phyloP scores from a whole-genome alignment of 2,797 vertebrate species.

The Coregonus sp. region DNA sequence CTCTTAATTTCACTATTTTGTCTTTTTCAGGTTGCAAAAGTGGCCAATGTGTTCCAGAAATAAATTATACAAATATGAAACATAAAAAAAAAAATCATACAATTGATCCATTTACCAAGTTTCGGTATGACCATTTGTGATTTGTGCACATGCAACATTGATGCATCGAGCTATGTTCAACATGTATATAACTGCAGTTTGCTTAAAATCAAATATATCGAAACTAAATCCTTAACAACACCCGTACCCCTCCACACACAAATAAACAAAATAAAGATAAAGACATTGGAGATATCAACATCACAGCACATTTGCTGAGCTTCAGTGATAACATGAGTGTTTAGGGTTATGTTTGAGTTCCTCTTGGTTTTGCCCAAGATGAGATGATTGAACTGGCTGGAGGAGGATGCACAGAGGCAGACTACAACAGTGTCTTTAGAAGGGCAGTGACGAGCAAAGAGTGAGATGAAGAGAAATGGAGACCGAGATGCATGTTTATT shows the following conservation, averaged over 20 bases:
- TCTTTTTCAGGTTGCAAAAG: slow-evolving; percentile 57
- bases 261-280: slow-evolving; percentile 50
- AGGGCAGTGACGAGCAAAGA: background rate
- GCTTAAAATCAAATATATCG: slow-evolving; percentile 66
- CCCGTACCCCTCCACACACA: slow-evolving; percentile 58
- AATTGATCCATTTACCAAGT: slow-evolving; percentile 51
- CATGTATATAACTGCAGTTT: slow-evolving; percentile 16
- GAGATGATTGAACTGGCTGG: background rate
- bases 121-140: slow-evolving; percentile 62
- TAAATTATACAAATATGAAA: slow-evolving; percentile 83
- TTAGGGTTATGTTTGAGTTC: background rate
- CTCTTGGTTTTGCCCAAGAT: background rate
- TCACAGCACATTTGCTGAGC: slow-evolving; percentile 50
- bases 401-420: slow-evolving; percentile 1
- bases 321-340: slow-evolving; percentile 32
- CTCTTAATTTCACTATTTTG: slow-evolving; percentile 61
- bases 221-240: slow-evolving; percentile 52
- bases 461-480: background rate
- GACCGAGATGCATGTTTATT: background rate
- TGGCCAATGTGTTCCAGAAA: slow-evolving; percentile 73
- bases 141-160: slow-evolving; percentile 61
- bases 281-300: slow-evolving; percentile 59
- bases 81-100: slow-evolving; percentile 56
- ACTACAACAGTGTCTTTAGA: slow-evolving; percentile 11
- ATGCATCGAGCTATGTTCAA: slow-evolving; percentile 52